Conservation (phyloP, 2,797 vertebrate species). For the Oreonectes daqikongensis region DNA sequence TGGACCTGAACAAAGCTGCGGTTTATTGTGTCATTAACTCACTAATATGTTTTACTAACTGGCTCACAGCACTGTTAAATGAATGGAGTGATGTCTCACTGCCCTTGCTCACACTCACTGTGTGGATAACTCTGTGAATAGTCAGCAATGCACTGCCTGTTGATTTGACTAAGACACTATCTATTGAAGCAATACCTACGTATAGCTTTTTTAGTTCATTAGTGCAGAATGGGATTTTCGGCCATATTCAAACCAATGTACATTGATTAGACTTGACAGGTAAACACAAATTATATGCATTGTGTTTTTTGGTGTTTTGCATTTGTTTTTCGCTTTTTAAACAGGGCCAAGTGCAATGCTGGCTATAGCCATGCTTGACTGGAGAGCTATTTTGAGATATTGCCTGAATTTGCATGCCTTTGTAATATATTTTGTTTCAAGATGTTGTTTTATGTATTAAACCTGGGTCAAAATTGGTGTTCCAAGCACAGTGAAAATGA, state of each 20-base stretch:
- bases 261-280: not conserved
- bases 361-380: conserved; percentile 73
- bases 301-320: conserved; percentile 8
- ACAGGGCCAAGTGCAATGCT: conserved; percentile 65
- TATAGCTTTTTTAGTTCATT: conserved; percentile 1
- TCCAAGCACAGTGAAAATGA: conserved; percentile 37
- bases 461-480: conserved; percentile 36
- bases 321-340: conserved; percentile 30
- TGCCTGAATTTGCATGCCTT: conserved; percentile 68
- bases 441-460: conserved; percentile 37
- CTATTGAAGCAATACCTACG: not conserved
- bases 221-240: not conserved
- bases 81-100: conserved; percentile 71
- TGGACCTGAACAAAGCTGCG: conserved; percentile 67
- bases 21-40: conserved; percentile 77
- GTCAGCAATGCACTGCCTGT: conserved; percentile 74
- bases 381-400: conserved; percentile 57
- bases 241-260: not conserved
- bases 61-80: conserved; percentile 75
- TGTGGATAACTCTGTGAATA: conserved; percentile 65
- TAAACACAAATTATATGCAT: not conserved
- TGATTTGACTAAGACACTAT: not conserved
- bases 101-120: conserved; percentile 74
- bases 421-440: conserved; percentile 22
- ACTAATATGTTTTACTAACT: conserved; percentile 78